These are phyloP conservation scores for Cochlearius cochlearius DNA, from an alignment of 2,113 vertebrate species.

Conservation along the genomic window DNA sequence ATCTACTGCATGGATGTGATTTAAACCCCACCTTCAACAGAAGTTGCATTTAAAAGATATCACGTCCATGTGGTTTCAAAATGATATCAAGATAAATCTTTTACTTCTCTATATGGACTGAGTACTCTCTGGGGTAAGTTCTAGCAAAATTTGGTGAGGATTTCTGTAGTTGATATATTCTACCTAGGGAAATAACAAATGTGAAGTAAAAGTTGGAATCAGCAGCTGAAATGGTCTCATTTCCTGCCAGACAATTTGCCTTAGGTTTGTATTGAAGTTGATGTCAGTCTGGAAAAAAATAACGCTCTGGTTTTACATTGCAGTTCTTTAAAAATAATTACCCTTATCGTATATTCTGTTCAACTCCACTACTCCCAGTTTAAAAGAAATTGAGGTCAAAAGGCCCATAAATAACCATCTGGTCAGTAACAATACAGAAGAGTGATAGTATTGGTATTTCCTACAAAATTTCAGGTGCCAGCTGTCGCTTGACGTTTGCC, in stretches of 20 bases:
- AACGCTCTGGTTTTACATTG: neutral
- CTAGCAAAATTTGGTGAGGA: constrained; percentile 5
- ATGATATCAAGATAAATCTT: neutral
- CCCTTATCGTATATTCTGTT: neutral
- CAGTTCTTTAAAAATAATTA: constrained; percentile 41
- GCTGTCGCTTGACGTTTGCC: constrained; percentile 6
- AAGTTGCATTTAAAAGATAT: neutral
- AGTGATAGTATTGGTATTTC: constrained; percentile 14
- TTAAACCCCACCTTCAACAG: neutral
- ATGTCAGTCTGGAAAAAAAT: neutral
- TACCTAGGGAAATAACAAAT: constrained; percentile 29
- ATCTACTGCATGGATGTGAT: neutral
- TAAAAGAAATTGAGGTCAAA: constrained; percentile 33
- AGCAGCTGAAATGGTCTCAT: constrained; percentile 3
- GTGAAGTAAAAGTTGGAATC: constrained; percentile 20
- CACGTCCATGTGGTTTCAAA: constrained; percentile 1
- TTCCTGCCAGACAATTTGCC: constrained; percentile 28
- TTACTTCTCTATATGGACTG: neutral
- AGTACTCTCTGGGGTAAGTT: neutral
- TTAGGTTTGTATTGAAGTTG: constrained; percentile 19
- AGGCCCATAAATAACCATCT: constrained; percentile 45
- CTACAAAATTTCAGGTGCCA: constrained; percentile 18
- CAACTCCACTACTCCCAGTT: neutral
- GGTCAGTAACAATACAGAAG: constrained; percentile 7
- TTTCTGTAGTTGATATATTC: constrained; percentile 2